phyloP scores from a whole-genome alignment of 2,113 vertebrate genomes.

The Xiphophorus maculatus region DNA sequence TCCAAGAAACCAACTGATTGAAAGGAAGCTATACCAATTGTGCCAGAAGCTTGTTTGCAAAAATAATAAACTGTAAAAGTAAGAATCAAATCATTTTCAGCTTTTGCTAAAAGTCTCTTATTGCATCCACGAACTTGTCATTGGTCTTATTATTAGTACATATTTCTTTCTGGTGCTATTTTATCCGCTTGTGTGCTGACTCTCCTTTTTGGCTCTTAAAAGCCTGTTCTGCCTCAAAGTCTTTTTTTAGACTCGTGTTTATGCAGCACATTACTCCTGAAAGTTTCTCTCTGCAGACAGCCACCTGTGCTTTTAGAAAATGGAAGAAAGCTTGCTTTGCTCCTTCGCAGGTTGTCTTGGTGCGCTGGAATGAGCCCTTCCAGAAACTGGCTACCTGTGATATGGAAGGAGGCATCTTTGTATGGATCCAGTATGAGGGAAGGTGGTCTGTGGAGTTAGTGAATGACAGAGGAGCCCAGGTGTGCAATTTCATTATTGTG shows the following conservation, averaged over 20 bases:
- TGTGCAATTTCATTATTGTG: slow-evolving; percentile 42
- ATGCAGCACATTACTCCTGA: slow-evolving; percentile 18
- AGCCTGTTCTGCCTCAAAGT: background rate
- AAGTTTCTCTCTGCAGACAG: slow-evolving; percentile 10
- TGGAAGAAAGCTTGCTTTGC: slow-evolving; percentile 1
- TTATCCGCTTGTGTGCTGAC: background rate
- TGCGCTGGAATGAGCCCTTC: slow-evolving; percentile 99
- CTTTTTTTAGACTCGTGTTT: slow-evolving; percentile 12
- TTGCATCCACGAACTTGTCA: background rate
- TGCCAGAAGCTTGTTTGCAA: background rate
- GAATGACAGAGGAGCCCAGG: slow-evolving; percentile 97
- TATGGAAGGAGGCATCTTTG: slow-evolving; percentile 98
- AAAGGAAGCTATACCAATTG: background rate
- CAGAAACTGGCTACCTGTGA: slow-evolving; percentile 99
- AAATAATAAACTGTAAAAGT: background rate
- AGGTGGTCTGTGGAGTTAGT: slow-evolving; percentile 98
- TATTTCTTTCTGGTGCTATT: slow-evolving; percentile 5
- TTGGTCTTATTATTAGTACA: background rate
- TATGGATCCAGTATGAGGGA: slow-evolving; percentile 99
- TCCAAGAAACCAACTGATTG: background rate
- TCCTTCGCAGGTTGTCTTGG: slow-evolving; percentile 89
- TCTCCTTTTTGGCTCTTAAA: slow-evolving; percentile 5
- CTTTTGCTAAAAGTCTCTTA: background rate
- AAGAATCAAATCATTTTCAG: background rate
- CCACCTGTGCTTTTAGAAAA: slow-evolving; percentile 31